Conservation (phyloP, 2,888 invertebrate species). For the Leptothorax acervorum region DNA sequence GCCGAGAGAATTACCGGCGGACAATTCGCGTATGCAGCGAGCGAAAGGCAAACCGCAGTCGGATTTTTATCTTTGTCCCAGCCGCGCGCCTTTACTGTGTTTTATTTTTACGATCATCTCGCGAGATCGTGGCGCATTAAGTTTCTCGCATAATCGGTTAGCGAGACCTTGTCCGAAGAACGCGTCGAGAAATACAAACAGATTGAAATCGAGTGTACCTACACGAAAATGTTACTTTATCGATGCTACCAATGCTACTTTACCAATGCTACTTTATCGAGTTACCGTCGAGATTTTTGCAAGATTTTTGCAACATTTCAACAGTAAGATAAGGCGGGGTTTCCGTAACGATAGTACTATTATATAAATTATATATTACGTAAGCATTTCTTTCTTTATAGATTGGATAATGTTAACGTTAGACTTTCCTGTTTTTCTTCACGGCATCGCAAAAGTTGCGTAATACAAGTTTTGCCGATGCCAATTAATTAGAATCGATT, state of each 20-base stretch:
- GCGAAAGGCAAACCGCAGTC: constrained; percentile 38
- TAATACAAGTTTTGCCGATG: not conserved
- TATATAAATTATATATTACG: not conserved
- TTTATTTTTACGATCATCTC: constrained; percentile 42
- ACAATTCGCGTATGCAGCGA: constrained; percentile 16
- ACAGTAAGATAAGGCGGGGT: not conserved
- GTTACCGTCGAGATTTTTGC: not conserved
- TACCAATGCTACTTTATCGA: not conserved
- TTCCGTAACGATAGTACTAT: not conserved
- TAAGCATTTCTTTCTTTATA: not conserved
- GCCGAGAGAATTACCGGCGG: not conserved
- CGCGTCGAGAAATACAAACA: not conserved
- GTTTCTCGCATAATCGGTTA: constrained; percentile 14
- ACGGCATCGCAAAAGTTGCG: not conserved
- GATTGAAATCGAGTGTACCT: not conserved
- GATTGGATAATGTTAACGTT: not conserved
- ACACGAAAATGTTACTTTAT: not conserved
- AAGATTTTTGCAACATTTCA: not conserved
- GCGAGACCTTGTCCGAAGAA: constrained; percentile 12
- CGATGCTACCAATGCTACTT: not conserved
- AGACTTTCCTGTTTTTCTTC: not conserved
- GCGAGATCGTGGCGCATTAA: constrained; percentile 30
- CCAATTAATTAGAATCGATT: constrained; percentile 10
- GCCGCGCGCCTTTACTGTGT: constrained; percentile 22
- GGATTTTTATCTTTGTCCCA: constrained; percentile 36